These are phyloP conservation scores for Dione juno DNA, from an alignment of 2,888 invertebrate species.

Conservation along the genomic window DNA sequence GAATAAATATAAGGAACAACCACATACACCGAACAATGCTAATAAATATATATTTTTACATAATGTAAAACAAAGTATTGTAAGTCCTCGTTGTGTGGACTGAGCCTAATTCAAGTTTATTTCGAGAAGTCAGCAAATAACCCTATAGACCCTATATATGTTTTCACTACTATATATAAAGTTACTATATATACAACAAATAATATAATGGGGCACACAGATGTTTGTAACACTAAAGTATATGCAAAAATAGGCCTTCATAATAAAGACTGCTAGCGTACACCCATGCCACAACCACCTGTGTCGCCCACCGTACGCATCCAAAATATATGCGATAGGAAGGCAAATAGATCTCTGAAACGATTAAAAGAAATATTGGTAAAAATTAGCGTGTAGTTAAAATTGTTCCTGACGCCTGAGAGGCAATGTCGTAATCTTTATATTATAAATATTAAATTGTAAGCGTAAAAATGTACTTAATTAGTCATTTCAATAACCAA, in stretches of 20 bases:
- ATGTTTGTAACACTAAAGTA: slow-evolving; percentile 34
- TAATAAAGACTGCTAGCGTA: slow-evolving; percentile 47
- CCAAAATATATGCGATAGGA: slow-evolving; percentile 77
- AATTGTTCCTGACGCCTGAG: slow-evolving; percentile 83
- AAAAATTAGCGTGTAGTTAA: slow-evolving; percentile 80
- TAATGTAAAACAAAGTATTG: slow-evolving; percentile 13
- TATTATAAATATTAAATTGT: slow-evolving; percentile 65
- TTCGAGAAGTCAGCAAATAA: background rate
- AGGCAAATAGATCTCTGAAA: slow-evolving; percentile 70
- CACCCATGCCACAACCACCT: slow-evolving; percentile 37
- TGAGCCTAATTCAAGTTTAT: slow-evolving; percentile 5
- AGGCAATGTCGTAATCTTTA: slow-evolving; percentile 80
- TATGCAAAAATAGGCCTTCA: slow-evolving; percentile 43
- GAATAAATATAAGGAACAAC: slow-evolving; percentile 47
- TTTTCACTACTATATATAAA: slow-evolving; percentile 7
- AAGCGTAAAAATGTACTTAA: slow-evolving; percentile 73
- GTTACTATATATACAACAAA: slow-evolving; percentile 18
- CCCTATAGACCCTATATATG: too few species aligned
- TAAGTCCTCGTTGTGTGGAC: slow-evolving; percentile 3
- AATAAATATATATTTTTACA: slow-evolving; percentile 43
- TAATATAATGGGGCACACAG: slow-evolving; percentile 28
- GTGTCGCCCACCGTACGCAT: slow-evolving; percentile 38
- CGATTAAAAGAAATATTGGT: slow-evolving; percentile 70
- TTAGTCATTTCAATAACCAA: slow-evolving; percentile 81
- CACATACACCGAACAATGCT: slow-evolving; percentile 55